Evolutionary conservation across 2,888 invertebrate genomes (phyloP), one percentile per base, ranked within the genome.

Genomic region (Aphelenchoides bicaudatus): DNA sequence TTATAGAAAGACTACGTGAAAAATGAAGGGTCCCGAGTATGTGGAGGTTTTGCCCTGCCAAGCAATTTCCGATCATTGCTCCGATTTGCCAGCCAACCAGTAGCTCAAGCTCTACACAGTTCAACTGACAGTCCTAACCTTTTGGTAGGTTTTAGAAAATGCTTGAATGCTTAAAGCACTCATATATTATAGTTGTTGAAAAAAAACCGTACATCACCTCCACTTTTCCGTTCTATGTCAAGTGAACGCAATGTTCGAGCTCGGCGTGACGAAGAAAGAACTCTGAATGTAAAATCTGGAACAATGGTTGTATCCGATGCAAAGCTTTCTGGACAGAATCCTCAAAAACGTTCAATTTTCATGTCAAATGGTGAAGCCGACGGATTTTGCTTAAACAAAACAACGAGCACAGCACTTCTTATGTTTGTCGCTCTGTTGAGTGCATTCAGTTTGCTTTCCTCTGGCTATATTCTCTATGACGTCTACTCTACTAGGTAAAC

Each of bases 191-290:
- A 43, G 43, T 6, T 43, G 10, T 25, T 43, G 23, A 43, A 43
- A n/a, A n/a, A n/a, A n/a, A n/a, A n/a, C n/a, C n/a, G n/a, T n/a
- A n/a, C n/a, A n/a, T n/a, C n/a, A n/a, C n/a, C n/a, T n/a, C n/a
- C n/a, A n/a, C 6, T 43, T 25, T 43, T 43, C 43, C 16, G 43
- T n/a, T 25, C 43, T 10, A 6, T n/a, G 10, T 6, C 43, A 19
- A n/a, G 23, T 25, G 43, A 43, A n/a, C 43, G 43, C 8, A 34
- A 34, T n/a, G 43, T n/a, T 8, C 43, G 43, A 43, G 10, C n/a
- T 19, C 43, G 43, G 6, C 43, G 43, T 8, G 43, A 19, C 43
- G 43, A 43, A n/a, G 23, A 19, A 25, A 19, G 25, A 6, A 43
- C 10, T 25, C n/a, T n/a, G n/a, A n/a, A n/a, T n/a, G 43, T 43